These are phyloP conservation scores for Agrochola lota DNA, from an alignment of 2,888 invertebrate species.

Conservation along the genomic window DNA sequence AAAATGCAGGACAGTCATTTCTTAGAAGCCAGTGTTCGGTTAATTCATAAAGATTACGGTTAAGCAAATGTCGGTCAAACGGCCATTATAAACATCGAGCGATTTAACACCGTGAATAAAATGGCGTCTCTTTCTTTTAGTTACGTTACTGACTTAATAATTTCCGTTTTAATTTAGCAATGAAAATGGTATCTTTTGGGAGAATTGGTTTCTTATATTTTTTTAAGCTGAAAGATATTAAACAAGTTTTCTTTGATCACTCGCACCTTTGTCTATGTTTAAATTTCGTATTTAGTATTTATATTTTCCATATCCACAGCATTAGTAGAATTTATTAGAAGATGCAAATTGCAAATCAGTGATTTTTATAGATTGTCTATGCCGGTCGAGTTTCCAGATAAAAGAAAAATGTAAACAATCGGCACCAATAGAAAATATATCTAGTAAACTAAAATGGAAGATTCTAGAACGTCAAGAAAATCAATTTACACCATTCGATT, in stretches of 20 bases:
- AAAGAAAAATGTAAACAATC: neutral
- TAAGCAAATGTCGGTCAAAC: constrained; percentile 65
- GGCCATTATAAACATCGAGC: constrained; percentile 58
- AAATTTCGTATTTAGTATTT: neutral
- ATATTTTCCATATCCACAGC: neutral
- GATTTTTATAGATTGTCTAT: neutral
- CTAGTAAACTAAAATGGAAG: neutral
- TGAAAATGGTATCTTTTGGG: constrained; percentile 8
- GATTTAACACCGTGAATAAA: constrained; percentile 54
- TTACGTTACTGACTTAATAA: constrained; percentile 37
- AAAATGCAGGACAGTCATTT: constrained; percentile 46
- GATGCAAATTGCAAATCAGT: neutral
- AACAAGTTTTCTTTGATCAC: constrained; percentile 14
- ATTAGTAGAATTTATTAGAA: neutral
- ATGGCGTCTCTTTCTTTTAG: constrained; percentile 43
- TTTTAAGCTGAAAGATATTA: neutral
- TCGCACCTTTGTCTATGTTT: constrained; percentile 6
- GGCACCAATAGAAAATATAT: neutral
- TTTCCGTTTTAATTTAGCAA: constrained; percentile 36
- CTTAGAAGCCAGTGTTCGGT: constrained; percentile 54
- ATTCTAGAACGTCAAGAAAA: constrained; percentile 27
- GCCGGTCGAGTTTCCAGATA: neutral
- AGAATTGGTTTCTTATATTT: constrained; percentile 7
- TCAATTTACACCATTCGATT: constrained; percentile 27
- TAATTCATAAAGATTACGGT: constrained; percentile 65